Percentiles rank a stretch among this genome's conserved stretches.
phyloP scores from a whole-genome alignment of 2,888 invertebrate species.

The Smittia sp. region DNA sequence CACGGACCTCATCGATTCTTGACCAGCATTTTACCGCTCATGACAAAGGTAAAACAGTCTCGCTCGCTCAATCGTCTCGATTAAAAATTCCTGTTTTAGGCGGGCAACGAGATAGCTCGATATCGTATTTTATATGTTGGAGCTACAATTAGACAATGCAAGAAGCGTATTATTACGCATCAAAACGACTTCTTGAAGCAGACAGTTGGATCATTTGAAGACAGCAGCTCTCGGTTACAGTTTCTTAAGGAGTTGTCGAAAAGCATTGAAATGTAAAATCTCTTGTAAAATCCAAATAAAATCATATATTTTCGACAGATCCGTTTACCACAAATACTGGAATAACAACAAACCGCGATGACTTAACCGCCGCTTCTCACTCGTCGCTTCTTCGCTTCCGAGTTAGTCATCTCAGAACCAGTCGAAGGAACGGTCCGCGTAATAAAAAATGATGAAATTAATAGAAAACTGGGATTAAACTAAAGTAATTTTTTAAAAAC shows the following conservation, averaged over 20 bases:
- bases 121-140: slow-evolving; percentile 70
- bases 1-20: slow-evolving; percentile 75
- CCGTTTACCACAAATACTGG: no score
- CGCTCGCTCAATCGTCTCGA: not conserved
- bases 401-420: no score
- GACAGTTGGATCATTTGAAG: slow-evolving; percentile 60
- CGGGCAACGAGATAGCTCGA: slow-evolving; percentile 62
- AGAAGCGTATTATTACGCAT: slow-evolving; percentile 67
- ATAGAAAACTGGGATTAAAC: not conserved
- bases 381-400: no score
- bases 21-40: slow-evolving; percentile 65
- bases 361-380: no score
- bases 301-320: no score
- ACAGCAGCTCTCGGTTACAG: no score
- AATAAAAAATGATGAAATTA: not conserved
- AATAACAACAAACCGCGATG: no score
- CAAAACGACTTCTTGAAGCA: slow-evolving; percentile 65
- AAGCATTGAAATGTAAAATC: no score
- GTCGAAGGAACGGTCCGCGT: not conserved
- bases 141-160: slow-evolving; percentile 77
- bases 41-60: slow-evolving; percentile 56
- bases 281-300: no score
- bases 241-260: no score
- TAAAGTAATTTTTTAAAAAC: not conserved
- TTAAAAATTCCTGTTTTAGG: slow-evolving; percentile 45